phyloP scores from a whole-genome alignment of 2,113 vertebrate species.

The Phylloscopus whistleri region DNA sequence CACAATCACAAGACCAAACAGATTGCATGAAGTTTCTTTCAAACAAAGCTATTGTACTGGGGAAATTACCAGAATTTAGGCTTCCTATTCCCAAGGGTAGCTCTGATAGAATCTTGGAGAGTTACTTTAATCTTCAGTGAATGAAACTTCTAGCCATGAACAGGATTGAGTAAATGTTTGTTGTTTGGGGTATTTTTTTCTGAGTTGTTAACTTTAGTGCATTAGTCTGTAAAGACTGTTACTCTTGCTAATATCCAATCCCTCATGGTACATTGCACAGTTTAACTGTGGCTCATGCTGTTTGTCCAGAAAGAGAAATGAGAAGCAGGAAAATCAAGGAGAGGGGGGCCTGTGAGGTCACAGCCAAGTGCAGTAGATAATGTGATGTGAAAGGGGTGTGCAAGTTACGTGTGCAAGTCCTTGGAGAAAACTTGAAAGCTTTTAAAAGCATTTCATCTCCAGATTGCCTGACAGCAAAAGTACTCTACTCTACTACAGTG shows the following conservation, averaged over 20 bases:
- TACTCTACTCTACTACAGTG: not conserved
- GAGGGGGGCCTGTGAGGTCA: conserved; percentile 45
- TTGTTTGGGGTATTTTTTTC: not conserved
- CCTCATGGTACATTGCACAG: not conserved
- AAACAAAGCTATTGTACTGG: not conserved
- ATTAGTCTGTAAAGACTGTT: not conserved
- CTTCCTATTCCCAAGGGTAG: not conserved
- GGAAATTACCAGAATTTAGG: not conserved
- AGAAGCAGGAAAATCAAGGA: conserved; percentile 59
- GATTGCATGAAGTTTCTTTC: not conserved
- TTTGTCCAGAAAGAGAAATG: conserved; percentile 48
- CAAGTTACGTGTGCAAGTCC: not conserved
- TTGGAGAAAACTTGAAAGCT: conserved; percentile 56
- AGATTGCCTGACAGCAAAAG: conserved; percentile 52
- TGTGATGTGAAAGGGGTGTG: conserved; percentile 13
- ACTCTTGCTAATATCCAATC: conserved; percentile 1
- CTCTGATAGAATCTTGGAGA: not conserved
- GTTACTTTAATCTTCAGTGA: not conserved
- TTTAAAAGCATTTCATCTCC: conserved; percentile 49
- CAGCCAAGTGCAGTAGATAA: conserved; percentile 48
- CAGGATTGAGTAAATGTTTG: not conserved
- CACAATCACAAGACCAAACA: not conserved
- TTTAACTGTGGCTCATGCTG: conserved; percentile 41
- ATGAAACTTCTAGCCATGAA: not conserved
- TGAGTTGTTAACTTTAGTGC: not conserved